Conservation (phyloP, 2,888 invertebrate species). For the Pelosia muscerda region DNA sequence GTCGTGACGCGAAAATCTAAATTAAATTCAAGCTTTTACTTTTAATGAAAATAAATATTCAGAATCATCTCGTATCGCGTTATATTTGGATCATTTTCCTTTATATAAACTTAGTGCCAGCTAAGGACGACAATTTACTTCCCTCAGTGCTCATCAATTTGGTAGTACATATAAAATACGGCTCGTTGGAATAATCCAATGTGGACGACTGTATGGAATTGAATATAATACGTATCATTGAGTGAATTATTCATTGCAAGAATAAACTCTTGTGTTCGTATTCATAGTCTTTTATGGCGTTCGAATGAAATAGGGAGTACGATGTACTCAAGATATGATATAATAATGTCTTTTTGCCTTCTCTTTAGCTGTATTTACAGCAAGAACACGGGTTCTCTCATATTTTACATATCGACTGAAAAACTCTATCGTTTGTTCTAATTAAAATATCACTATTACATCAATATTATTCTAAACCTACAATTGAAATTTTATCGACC, state of each 20-base stretch:
- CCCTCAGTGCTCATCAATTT: conserved; percentile 32
- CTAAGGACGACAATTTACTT: conserved; percentile 27
- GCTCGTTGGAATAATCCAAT: conserved; percentile 32
- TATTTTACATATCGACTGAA: no score
- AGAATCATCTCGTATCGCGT: no score
- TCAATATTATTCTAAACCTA: no score
- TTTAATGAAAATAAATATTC: background rate
- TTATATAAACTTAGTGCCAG: background rate
- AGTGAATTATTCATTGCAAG: conserved; percentile 47
- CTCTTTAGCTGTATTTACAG: background rate
- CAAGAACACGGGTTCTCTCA: background rate
- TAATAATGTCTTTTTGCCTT: conserved; percentile 34
- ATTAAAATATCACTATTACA: no score
- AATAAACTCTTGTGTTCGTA: conserved; percentile 38
- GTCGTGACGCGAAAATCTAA: no score
- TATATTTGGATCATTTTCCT: conserved; percentile 9
- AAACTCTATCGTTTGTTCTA: no score
- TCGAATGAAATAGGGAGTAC: conserved; percentile 29
- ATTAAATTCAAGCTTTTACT: background rate
- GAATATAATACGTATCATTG: conserved; percentile 43
- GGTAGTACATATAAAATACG: conserved; percentile 37
- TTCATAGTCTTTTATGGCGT: conserved; percentile 43
- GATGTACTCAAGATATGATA: conserved; percentile 21
- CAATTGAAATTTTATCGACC: no score
- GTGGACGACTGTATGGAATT: conserved; percentile 39